Conservation (phyloP, 2,797 vertebrate genomes). For the Spinus pinus region DNA sequence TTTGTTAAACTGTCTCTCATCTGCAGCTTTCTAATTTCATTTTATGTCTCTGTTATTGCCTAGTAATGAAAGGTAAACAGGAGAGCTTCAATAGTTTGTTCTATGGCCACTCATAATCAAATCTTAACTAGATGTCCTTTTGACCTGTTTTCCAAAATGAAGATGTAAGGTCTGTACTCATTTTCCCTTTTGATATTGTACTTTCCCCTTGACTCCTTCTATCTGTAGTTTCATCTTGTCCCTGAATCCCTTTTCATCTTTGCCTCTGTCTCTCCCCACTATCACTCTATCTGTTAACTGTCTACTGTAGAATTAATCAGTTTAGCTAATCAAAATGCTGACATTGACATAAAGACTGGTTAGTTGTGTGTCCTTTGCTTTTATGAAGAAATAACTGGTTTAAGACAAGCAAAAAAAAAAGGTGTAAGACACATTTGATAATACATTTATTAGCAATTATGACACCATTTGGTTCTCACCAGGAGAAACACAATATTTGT, state of each 20-base stretch:
- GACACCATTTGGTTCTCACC: not conserved
- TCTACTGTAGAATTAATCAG: slow-evolving; percentile 24
- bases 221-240: not conserved
- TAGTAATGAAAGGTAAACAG: slow-evolving; percentile 49
- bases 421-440: not conserved
- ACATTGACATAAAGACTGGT: slow-evolving; percentile 4
- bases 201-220: not conserved
- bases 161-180: not conserved
- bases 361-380: not conserved
- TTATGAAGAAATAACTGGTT: slow-evolving; percentile 16
- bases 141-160: slow-evolving; percentile 5
- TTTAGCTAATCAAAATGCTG: slow-evolving; percentile 38
- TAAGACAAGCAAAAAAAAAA: not conserved
- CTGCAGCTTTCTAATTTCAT: slow-evolving; percentile 36
- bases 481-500: not conserved
- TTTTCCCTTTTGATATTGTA: slow-evolving; percentile 6
- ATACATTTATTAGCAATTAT: not conserved
- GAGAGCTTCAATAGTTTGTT: slow-evolving; percentile 4
- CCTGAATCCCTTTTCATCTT: slow-evolving; percentile 30
- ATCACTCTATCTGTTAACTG: not conserved
- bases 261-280: not conserved
- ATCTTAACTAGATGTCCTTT: not conserved
- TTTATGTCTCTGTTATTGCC: slow-evolving; percentile 5
- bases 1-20: slow-evolving; percentile 4
- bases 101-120: not conserved